Percentiles rank a stretch among this genome's conserved stretches.
Conservation (phyloP, 1,140 invertebrate species). For the Dreissena rostriformis region DNA sequence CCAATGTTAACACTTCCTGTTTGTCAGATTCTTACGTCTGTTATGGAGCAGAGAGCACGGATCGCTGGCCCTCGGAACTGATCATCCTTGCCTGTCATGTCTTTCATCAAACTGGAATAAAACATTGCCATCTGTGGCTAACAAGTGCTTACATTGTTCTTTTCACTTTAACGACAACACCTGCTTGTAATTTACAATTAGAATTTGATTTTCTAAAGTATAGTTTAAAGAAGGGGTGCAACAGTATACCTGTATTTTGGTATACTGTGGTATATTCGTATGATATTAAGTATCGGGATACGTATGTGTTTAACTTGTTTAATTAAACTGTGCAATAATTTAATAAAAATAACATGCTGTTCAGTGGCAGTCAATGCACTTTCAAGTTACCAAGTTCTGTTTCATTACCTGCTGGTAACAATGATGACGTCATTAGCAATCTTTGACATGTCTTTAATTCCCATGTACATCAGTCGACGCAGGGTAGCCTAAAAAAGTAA, state of each 20-base stretch:
- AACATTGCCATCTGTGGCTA: background rate
- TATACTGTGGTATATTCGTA: too few relatives aligned
- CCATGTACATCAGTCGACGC: slow-evolving; percentile 96
- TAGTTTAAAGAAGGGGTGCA: too few relatives aligned
- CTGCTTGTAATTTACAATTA: background rate
- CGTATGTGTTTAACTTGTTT: too few relatives aligned
- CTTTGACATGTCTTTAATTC: slow-evolving; percentile 97
- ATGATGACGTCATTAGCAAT: slow-evolving; percentile 99
- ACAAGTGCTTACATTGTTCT: background rate
- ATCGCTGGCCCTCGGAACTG: slow-evolving; percentile 97
- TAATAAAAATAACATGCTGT: too few relatives aligned
- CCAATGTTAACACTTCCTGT: background rate
- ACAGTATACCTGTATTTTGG: too few relatives aligned
- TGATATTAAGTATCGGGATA: too few relatives aligned
- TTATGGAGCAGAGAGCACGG: slow-evolving; percentile 97
- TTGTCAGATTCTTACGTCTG: slow-evolving; percentile 87
- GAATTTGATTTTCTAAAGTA: too few relatives aligned
- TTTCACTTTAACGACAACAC: background rate
- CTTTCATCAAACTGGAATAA: slow-evolving; percentile 95
- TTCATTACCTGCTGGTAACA: slow-evolving; percentile 87
- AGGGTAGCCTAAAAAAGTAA: slow-evolving; percentile 84
- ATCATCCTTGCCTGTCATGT: slow-evolving; percentile 99
- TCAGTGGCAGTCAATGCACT: too few relatives aligned
- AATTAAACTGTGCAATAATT: too few relatives aligned
- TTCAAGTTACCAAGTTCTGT: too few relatives aligned